These are phyloP conservation scores for Palythoa caribaeorum DNA, from an alignment of 92 coral and sea anemone species.

Conservation along the genomic window DNA sequence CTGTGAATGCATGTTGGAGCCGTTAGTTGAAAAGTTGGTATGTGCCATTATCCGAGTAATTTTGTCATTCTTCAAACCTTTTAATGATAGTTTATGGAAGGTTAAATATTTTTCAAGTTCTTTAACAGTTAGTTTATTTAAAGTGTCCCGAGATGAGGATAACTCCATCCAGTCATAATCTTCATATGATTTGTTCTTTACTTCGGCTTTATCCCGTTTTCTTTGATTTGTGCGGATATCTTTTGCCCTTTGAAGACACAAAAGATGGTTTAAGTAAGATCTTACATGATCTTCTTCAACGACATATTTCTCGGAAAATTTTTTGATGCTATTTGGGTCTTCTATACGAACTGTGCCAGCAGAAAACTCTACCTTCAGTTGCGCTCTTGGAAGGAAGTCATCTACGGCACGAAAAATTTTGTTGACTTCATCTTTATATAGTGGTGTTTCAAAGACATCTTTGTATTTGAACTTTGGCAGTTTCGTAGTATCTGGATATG, in stretches of 20 bases:
- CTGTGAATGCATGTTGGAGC: constrained; percentile 28
- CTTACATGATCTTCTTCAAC: constrained; percentile 67
- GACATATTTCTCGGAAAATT: constrained; percentile 52
- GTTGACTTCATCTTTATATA: constrained; percentile 20
- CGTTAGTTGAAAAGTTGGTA: constrained; percentile 28
- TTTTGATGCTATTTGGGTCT: constrained; percentile 59
- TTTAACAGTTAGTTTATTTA: constrained; percentile 69
- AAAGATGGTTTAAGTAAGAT: constrained; percentile 58
- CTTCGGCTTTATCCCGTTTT: constrained; percentile 63
- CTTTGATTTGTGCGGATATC: constrained; percentile 65
- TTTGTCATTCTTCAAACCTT: constrained; percentile 26
- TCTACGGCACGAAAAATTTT: constrained; percentile 27
- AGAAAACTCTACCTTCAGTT: constrained; percentile 31
- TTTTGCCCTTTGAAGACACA: constrained; percentile 69
- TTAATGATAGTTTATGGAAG: constrained; percentile 45
- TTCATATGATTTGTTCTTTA: constrained; percentile 58
- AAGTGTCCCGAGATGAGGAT: constrained; percentile 67
- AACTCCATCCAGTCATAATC: constrained; percentile 70
- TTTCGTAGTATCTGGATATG: constrained; percentile 50
- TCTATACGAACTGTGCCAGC: constrained; percentile 36
- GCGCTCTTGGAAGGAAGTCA: constrained; percentile 59
- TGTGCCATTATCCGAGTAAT: constrained; percentile 33
- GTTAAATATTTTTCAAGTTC: constrained; percentile 71
- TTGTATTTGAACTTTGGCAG: constrained; percentile 63
- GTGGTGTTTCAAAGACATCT: constrained; percentile 56